phyloP scores from a whole-genome alignment of 1,140 invertebrate species.

The Cepaea nemoralis region DNA sequence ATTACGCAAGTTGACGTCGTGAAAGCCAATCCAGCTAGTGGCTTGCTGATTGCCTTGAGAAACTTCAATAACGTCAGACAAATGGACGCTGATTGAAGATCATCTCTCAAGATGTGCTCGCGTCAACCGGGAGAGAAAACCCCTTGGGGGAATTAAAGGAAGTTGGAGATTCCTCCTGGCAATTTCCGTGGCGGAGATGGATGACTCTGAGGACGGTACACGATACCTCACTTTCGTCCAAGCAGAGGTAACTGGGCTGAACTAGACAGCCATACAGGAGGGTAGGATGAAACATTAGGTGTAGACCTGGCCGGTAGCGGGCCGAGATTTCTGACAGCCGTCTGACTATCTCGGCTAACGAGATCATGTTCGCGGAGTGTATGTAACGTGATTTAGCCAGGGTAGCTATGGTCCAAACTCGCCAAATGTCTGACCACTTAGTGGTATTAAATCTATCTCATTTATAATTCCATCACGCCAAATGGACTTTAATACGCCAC shows the following conservation, averaged over 20 bases:
- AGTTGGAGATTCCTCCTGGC: neutral
- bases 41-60: conserved; percentile 15
- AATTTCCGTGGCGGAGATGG: conserved; percentile 12
- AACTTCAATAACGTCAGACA: conserved; percentile 26
- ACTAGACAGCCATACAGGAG: neutral
- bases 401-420: neutral
- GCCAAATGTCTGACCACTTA: neutral
- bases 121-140: neutral
- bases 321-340: neutral
- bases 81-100: conserved; percentile 31
- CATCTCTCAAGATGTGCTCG: conserved; percentile 25
- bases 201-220: conserved; percentile 4
- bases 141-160: conserved; percentile 12
- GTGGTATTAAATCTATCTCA: neutral
- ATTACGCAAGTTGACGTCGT: neutral
- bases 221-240: conserved; percentile 5
- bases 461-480: neutral
- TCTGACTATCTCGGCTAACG: neutral
- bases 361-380: neutral
- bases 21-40: neutral
- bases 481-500: neutral
- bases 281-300: neutral
- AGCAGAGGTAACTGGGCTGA: neutral
- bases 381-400: neutral
- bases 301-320: too few relatives aligned